Percentiles rank a stretch among this genome's conserved stretches.
These are phyloP conservation scores for Chlorocebus sabaeus DNA, from an alignment of 2,113 vertebrate species.

Conservation along the genomic window DNA sequence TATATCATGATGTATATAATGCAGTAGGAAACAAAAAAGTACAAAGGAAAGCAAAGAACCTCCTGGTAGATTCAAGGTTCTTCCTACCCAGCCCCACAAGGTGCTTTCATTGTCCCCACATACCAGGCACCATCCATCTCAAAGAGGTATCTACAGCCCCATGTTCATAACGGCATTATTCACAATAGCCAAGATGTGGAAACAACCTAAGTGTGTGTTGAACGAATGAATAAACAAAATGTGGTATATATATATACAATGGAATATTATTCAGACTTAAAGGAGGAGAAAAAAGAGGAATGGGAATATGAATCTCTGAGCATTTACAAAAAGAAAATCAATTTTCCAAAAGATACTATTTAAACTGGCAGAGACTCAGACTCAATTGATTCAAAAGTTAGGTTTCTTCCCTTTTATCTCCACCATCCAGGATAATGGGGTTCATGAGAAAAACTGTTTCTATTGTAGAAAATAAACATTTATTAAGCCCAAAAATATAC, in stretches of 20 bases:
- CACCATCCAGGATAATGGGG: background rate
- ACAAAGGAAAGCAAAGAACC: background rate
- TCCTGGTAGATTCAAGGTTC: background rate
- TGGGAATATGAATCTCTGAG: background rate
- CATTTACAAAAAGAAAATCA: background rate
- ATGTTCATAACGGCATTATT: no score
- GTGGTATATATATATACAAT: no score
- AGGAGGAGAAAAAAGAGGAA: background rate
- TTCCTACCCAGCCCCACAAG: background rate
- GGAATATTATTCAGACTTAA: no score
- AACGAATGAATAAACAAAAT: no score
- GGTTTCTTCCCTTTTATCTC: background rate
- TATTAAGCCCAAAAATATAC: background rate
- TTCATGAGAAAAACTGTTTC: background rate
- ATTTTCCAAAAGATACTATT: background rate
- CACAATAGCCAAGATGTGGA: no score
- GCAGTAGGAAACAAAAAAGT: background rate
- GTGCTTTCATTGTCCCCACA: background rate
- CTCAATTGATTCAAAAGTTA: background rate
- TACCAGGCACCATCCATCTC: background rate
- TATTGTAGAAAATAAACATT: background rate
- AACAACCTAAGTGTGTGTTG: no score
- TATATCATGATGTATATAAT: background rate
- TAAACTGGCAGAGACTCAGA: background rate
- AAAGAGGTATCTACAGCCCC: no score